Percentiles rank a stretch among this genome's conserved stretches.
phyloP scores from a whole-genome alignment of 92 coral and sea anemone genomes.

The Umimayanthus chanpuru region DNA sequence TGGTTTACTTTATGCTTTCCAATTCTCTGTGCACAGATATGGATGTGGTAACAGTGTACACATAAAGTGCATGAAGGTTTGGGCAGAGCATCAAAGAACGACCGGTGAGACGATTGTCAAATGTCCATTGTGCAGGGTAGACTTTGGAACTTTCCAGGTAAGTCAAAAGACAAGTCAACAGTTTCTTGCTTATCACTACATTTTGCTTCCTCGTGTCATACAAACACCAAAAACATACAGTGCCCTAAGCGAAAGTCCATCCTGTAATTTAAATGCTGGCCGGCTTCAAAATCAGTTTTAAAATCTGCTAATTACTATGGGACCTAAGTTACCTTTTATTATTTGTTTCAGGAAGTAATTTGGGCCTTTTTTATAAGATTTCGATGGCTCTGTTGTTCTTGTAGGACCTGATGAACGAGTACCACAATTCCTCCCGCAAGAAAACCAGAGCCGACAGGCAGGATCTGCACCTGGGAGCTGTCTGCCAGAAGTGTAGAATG shows the following conservation, averaged over 20 bases:
- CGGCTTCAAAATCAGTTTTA: too few relatives aligned
- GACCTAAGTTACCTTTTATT: too few relatives aligned
- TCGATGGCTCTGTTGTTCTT: background rate
- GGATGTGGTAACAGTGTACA: slow-evolving; percentile 97
- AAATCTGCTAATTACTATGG: too few relatives aligned
- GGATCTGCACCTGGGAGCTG: slow-evolving; percentile 90
- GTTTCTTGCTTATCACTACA: too few relatives aligned
- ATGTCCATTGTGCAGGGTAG: slow-evolving; percentile 97
- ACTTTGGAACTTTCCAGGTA: slow-evolving; percentile 98
- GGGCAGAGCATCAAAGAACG: slow-evolving; percentile 98
- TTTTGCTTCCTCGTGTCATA: background rate
- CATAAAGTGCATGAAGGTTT: slow-evolving; percentile 93
- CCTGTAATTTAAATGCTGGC: too few relatives aligned
- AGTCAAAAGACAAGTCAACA: slow-evolving; percentile 1
- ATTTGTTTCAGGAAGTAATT: too few relatives aligned
- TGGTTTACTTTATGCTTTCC: too few relatives aligned
- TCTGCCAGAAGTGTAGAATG: slow-evolving; percentile 78
- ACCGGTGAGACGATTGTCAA: slow-evolving; percentile 92
- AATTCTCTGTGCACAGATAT: slow-evolving; percentile 52
- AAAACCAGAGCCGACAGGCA: slow-evolving; percentile 92
- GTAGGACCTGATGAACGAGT: slow-evolving; percentile 89
- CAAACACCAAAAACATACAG: too few relatives aligned
- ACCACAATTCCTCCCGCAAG: slow-evolving; percentile 82
- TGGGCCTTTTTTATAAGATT: too few relatives aligned
- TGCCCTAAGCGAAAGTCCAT: too few relatives aligned